Evolutionary conservation across 2,797 vertebrate genomes (phyloP).

Genomic region (Sebastes matsubarae): DNA sequence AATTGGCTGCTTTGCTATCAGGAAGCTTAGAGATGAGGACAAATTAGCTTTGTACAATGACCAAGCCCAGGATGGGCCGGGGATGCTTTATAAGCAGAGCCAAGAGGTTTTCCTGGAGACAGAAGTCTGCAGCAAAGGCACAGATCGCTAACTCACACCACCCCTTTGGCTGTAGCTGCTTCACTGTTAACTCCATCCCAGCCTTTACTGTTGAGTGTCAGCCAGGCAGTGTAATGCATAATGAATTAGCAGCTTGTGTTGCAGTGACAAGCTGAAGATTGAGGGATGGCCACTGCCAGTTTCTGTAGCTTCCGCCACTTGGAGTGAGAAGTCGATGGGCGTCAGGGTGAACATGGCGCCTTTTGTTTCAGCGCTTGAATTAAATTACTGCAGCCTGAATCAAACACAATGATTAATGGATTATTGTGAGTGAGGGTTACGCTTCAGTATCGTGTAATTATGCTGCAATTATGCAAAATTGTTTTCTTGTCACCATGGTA

Average conservation of each 20-base stretch:
- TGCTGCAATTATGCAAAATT: constrained; percentile 44
- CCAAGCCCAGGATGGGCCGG: constrained; percentile 62
- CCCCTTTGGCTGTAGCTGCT: constrained; percentile 51
- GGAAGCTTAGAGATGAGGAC: constrained; percentile 79
- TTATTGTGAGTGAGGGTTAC: constrained; percentile 50
- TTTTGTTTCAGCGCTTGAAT: constrained; percentile 50
- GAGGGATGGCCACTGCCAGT: constrained; percentile 46
- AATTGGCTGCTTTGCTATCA: constrained; percentile 84
- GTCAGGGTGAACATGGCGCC: constrained; percentile 3
- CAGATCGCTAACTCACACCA: constrained; percentile 49
- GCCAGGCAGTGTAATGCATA: constrained; percentile 60
- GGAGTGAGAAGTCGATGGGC: constrained; percentile 34
- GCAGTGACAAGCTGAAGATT: constrained; percentile 57
- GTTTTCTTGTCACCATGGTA: constrained; percentile 29
- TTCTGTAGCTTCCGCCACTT: constrained; percentile 39
- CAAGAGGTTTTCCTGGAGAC: constrained; percentile 60
- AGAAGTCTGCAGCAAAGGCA: constrained; percentile 45
- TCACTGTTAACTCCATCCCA: constrained; percentile 50
- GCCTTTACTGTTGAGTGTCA: constrained; percentile 47
- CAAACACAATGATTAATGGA: constrained; percentile 58
- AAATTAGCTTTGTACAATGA: constrained; percentile 83
- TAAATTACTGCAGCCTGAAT: constrained; percentile 47
- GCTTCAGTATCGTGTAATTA: constrained; percentile 53
- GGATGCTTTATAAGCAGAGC: constrained; percentile 56
- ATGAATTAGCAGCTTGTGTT: constrained; percentile 71